phyloP scores from a whole-genome alignment of 2,113 vertebrate genomes.

The Chaenogobius annularis region DNA sequence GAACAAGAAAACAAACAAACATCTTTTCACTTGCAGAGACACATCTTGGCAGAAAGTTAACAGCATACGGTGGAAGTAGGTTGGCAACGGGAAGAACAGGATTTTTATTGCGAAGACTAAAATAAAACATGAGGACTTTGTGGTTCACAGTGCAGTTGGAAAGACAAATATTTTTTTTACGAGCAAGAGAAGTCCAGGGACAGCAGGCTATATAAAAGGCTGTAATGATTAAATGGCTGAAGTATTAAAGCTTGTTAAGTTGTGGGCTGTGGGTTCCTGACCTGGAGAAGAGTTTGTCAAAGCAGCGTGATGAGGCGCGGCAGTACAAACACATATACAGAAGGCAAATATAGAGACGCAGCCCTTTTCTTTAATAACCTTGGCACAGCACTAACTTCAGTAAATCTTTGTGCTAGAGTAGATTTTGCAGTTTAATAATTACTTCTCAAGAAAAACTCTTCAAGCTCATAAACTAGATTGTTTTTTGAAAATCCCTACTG shows the following conservation, averaged over 20 bases:
- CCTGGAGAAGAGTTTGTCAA: slow-evolving; percentile 33
- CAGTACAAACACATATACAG: slow-evolving; percentile 22
- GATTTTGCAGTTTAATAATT: slow-evolving; percentile 56
- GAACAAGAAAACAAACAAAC: too few relatives aligned
- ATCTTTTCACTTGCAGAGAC: slow-evolving; percentile 35
- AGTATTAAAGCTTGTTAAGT: slow-evolving; percentile 76
- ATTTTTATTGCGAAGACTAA: slow-evolving; percentile 76
- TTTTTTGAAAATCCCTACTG: slow-evolving; percentile 12
- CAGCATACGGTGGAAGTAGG: slow-evolving; percentile 54
- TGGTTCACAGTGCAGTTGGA: slow-evolving; percentile 80
- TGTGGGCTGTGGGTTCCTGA: slow-evolving; percentile 46
- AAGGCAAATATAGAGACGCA: slow-evolving; percentile 26
- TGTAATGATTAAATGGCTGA: slow-evolving; percentile 79
- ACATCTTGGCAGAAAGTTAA: slow-evolving; percentile 36
- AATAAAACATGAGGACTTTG: slow-evolving; percentile 80
- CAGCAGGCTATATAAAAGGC: slow-evolving; percentile 69
- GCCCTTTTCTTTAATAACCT: slow-evolving; percentile 27
- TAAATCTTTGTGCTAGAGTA: slow-evolving; percentile 70
- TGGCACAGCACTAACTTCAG: slow-evolving; percentile 46
- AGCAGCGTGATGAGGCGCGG: slow-evolving; percentile 39
- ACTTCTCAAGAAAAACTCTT: slow-evolving; percentile 56
- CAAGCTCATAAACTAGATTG: slow-evolving; percentile 23
- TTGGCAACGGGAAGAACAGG: slow-evolving; percentile 59
- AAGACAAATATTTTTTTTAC: slow-evolving; percentile 85
- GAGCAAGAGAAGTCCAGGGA: slow-evolving; percentile 69